These are phyloP conservation scores for Pteromalus puparum DNA, from an alignment of 1,140 invertebrate species.

Conservation along the genomic window DNA sequence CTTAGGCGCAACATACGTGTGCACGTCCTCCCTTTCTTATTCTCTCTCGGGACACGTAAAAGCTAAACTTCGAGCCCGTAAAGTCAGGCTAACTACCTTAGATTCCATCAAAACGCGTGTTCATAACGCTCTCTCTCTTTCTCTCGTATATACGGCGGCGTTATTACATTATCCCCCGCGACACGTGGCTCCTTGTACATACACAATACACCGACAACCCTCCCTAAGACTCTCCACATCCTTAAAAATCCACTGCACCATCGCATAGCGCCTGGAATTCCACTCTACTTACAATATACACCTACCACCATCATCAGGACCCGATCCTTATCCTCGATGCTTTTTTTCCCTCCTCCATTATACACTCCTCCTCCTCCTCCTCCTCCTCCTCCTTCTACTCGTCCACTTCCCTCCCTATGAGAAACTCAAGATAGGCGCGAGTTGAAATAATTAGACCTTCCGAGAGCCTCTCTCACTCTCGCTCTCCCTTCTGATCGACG, in stretches of 20 bases:
- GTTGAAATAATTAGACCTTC: conserved; percentile 44
- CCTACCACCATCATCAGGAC: background rate
- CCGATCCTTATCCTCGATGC: background rate
- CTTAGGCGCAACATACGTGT: no score
- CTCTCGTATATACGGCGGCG: no score
- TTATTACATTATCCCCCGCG: background rate
- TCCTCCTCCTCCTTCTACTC: no score
- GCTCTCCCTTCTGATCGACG: background rate
- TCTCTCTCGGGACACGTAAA: background rate
- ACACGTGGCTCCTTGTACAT: no score
- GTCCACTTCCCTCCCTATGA: conserved; percentile 13
- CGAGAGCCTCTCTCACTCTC: background rate
- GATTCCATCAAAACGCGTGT: background rate
- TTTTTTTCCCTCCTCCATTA: conserved; percentile 7
- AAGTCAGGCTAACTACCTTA: background rate
- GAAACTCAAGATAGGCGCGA: conserved; percentile 12
- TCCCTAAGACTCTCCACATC: no score
- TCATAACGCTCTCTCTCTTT: no score
- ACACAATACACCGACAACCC: no score
- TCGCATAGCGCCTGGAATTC: background rate
- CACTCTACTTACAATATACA: background rate
- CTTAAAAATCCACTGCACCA: no score
- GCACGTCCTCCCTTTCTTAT: background rate
- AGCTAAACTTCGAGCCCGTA: background rate
- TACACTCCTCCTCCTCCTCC: background rate